Base-by-base conservation (phyloP, 2,888 invertebrate genomes). In the Neelides folsomi region DNA sequence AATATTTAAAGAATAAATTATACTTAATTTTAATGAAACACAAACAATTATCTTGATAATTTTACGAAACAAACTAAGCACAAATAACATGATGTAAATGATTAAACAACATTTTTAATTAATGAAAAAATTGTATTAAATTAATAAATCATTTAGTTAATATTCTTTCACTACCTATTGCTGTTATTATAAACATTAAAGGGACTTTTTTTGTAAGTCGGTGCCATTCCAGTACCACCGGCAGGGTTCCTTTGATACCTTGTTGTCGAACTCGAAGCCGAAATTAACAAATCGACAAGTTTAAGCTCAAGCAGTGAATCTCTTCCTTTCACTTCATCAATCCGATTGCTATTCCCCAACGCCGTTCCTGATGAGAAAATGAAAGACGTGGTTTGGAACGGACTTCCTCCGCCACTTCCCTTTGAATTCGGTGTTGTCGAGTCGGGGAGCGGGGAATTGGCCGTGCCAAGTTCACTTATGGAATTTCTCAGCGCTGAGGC, bases 281-380 rank as follows among this genome's bases (percentile, higher is more conserved):
- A 38, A 0, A 62, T 45, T 12, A 62, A 46, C 10, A 54, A 45
- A n/a, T 62, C 60, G 8, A 62, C 57, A 20, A 62, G 39, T 38
- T 51, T 50, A 9, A 57, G 19, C 46, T 62, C 62, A 1, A 15
- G n/a, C 12, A 51, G 36, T 6, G 54, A 43, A 47, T 60, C 53
- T 15, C 58, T 48, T 36, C 62, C 60, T n/a, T 45, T 52, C 5
- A 47, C 12, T 18, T 50, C 12, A 27, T 49, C 35, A 10, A 46
- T 51, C 27, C 54, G 53, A 37, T 49, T 53, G 44, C 15, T 16
- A 41, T 20, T 40, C 10, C 16, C 40, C 12, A 9, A 44, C 48
- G 13, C 41, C 48, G 18, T 43, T 7, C 20, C 47, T 18, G 13
- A 9, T 12, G 39, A 43, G 6, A 41, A 50, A 34, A 47, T 49